A percentile compares a stretch with the other conserved stretches of the same genome.
Evolutionary conservation across 2,888 invertebrate species (phyloP).

Genomic region (Troides helena): DNA sequence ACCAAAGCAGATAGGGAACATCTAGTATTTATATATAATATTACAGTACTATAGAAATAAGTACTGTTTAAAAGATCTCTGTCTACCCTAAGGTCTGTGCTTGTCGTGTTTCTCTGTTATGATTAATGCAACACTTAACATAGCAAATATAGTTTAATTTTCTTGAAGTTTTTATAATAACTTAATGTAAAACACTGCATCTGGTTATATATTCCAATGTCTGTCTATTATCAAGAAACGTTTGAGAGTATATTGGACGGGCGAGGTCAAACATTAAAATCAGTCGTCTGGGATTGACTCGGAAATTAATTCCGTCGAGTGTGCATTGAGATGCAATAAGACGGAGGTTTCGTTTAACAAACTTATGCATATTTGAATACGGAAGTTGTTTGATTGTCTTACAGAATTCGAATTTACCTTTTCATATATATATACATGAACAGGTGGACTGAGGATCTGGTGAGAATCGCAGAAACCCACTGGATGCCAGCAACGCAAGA

Average conservation of each 20-base stretch:
- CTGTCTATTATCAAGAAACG: constrained; percentile 14
- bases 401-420: not conserved
- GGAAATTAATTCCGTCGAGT: constrained; percentile 68
- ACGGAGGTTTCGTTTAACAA: constrained; percentile 32
- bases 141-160: no score
- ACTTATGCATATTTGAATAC: constrained; percentile 5
- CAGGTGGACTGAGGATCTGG: no score
- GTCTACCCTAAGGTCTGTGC: no score
- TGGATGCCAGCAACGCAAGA: no score
- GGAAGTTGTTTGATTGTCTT: not conserved
- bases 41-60: no score
- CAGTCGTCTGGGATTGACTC: constrained; percentile 61
- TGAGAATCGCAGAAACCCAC: no score
- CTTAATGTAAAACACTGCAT: not conserved
- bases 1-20: no score
- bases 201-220: constrained; percentile 5
- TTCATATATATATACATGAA: not conserved
- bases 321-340: constrained; percentile 56
- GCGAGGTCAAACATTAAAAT: constrained; percentile 54
- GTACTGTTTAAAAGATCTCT: no score
- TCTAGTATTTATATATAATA: no score
- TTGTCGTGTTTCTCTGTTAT: no score
- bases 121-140: no score
- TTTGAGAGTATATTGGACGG: constrained; percentile 38
- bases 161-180: not conserved